Base-by-base conservation (phyloP, 2,888 invertebrate genomes). In the Pachymerium ferrugineum region DNA sequence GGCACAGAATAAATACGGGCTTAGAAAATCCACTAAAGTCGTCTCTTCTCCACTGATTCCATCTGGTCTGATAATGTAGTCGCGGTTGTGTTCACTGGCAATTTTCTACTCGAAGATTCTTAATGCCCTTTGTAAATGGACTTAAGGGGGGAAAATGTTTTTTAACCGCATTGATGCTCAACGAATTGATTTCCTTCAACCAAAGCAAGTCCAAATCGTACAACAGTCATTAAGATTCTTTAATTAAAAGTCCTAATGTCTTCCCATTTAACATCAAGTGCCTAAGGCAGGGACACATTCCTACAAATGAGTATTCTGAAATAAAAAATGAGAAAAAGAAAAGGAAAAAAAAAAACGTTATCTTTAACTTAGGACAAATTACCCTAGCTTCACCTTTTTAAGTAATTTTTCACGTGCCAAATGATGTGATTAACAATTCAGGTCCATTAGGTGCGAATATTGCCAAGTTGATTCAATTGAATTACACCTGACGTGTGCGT, bases 21-120 rank as follows among this genome's bases (percentile, higher is more conserved):
- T 62, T 28, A 62, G 62, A 28, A 62, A 62, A 62, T 25, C 62
- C 62, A 62, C 62, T 28, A 62, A 62, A 25, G 22, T 62, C 62
- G 62, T 62, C 47, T n/a, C n/a, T 42, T 62, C 62, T 62, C 62
- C 62, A 62, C 62, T 62, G 62, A 62, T 62, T 62, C 28, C 62
- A 62, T 62, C 62, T 62, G 12, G 62, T 62, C 62, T 62, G 62
- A 62, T 62, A 62, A 62, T 62, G 62, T 25, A 62, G 25, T 22
- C 12, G 25, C 14, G 25, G 14, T 3, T 62, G 62, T 28, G 62
- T 62, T 62, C 25, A 8, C 62, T 10, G 62, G 25, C 62, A 62
- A 62, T 62, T 62, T 28, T 62, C 62, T 62, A 62, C 16, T 38
- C 62, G 25, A 12, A 6, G 28, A 28, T 62, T 28, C 62, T 62